phyloP scores from a whole-genome alignment of 92 coral and sea anemone species.

The Parazoanthus darwini region DNA sequence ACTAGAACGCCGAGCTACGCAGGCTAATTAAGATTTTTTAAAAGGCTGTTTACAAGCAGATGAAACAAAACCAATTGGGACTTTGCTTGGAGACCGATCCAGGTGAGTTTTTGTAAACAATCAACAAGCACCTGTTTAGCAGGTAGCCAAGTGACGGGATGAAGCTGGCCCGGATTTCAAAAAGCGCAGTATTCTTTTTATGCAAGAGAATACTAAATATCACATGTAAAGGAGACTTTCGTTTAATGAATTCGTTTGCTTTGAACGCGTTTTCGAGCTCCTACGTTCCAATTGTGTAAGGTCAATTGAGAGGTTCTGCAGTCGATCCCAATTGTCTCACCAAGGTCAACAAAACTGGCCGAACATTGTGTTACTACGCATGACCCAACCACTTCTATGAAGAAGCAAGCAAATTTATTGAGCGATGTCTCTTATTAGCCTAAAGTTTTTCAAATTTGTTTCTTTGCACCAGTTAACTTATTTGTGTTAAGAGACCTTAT shows the following conservation, averaged over 20 bases:
- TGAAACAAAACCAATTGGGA: too few species aligned
- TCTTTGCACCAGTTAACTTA: neutral
- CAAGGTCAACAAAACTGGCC: neutral
- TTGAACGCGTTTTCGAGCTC: neutral
- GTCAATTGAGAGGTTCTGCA: neutral
- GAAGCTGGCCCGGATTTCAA: conserved; percentile 44
- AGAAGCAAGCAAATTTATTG: neutral
- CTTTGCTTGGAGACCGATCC: neutral
- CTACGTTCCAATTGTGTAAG: neutral
- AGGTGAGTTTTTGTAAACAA: conserved; percentile 4
- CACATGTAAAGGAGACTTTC: neutral
- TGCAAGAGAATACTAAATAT: neutral
- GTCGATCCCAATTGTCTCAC: neutral
- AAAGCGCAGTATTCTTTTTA: neutral
- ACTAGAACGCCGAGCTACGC: too few species aligned
- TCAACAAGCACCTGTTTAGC: conserved; percentile 24
- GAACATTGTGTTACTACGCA: neutral
- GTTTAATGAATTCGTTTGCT: neutral
- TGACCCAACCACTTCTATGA: neutral
- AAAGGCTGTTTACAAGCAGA: too few species aligned
- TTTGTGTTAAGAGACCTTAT: too few species aligned
- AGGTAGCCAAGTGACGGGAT: neutral
- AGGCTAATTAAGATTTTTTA: too few species aligned
- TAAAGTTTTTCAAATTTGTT: neutral
- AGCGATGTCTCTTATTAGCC: neutral